A percentile compares a stretch with the other conserved stretches of the same genome.
phyloP scores from a whole-genome alignment of 1,140 invertebrate genomes.

The Oncopodura yosiiana region DNA sequence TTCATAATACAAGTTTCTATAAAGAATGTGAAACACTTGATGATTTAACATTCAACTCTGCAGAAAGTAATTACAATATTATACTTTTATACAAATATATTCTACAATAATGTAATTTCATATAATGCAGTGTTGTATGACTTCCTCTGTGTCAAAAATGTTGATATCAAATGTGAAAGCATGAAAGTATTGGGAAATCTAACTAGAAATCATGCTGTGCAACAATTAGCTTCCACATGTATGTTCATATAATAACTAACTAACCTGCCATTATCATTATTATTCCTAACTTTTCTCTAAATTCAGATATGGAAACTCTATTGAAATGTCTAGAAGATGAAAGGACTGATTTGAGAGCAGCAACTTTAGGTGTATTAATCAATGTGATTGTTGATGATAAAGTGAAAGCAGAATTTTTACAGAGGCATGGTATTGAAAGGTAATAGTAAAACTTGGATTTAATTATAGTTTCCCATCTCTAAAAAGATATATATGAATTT shows the following conservation, averaged over 20 bases:
- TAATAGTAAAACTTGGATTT: slow-evolving; percentile 34
- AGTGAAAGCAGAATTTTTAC: slow-evolving; percentile 45
- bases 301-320: slow-evolving; percentile 46
- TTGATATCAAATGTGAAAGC: slow-evolving; percentile 51
- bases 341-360: slow-evolving; percentile 47
- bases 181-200: slow-evolving; percentile 57
- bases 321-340: slow-evolving; percentile 46
- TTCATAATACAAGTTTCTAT: slow-evolving; percentile 60
- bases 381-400: slow-evolving; percentile 57
- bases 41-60: slow-evolving; percentile 37
- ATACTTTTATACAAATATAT: slow-evolving; percentile 2
- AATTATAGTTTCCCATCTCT: neutral
- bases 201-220: slow-evolving; percentile 49
- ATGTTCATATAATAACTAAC: slow-evolving; percentile 35
- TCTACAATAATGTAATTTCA: slow-evolving; percentile 1
- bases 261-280: neutral
- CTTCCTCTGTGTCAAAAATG: slow-evolving; percentile 37
- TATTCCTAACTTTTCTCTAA: slow-evolving; percentile 13
- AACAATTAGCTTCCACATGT: slow-evolving; percentile 48
- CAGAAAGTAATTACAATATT: slow-evolving; percentile 37
- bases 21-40: slow-evolving; percentile 35
- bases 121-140: slow-evolving; percentile 16
- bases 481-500: neutral
- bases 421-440: slow-evolving; percentile 43
- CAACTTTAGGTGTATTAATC: slow-evolving; percentile 55